Base-by-base conservation (phyloP, 2,797 vertebrate genomes). In the Muscicapa striata region DNA sequence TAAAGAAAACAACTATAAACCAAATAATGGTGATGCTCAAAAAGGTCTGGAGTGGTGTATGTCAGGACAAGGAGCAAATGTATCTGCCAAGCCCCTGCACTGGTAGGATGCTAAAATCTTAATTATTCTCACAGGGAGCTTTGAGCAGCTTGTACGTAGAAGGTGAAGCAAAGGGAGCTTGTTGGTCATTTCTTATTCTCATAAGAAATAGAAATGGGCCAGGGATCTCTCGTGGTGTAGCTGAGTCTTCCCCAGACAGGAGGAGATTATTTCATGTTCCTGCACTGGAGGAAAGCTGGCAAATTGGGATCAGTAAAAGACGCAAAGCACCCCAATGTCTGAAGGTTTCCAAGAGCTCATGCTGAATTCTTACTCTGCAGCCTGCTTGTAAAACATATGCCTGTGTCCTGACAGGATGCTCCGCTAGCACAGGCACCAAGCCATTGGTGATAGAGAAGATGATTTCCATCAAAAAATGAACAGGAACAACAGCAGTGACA, bases 1-100 rank as follows among this genome's bases (percentile, higher is more conserved):
- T 94, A 49, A 91, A 68, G 87, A 77, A 90, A 90, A 63, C 69
- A 88, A 36, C 52, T 75, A 41, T 61, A 73, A 88, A 81, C 38
- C 32, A 46, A 58, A 57, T 92, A 61, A 82, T 66, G 52, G 45
- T 3, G 6, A 57, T 80, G n/a, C 79, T 96, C 57, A 49, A 22
- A 89, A 70, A 79, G 70, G 34, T 87, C 69, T 90, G 77, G 68
- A 63, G 70, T 61, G 41, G 34, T 76, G 10, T 70, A 11, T 76
- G 48, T 79, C 73, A 64, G 69, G 69, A 93, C 16, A 64, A 89
- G 69, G 64, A 84, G 59, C 40, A 78, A 62, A 78, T 58, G 41
- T 68, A 38, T 78, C 80, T 84, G 69, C 76, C 15, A 72, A 64
- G 38, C 11, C 46, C 38, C 32, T 54, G 57, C 34, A 10, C 32